Evolutionary conservation across 2,888 invertebrate species (phyloP), one percentile per base, ranked within the genome.

Genomic region (Pseudococcus viburni): DNA sequence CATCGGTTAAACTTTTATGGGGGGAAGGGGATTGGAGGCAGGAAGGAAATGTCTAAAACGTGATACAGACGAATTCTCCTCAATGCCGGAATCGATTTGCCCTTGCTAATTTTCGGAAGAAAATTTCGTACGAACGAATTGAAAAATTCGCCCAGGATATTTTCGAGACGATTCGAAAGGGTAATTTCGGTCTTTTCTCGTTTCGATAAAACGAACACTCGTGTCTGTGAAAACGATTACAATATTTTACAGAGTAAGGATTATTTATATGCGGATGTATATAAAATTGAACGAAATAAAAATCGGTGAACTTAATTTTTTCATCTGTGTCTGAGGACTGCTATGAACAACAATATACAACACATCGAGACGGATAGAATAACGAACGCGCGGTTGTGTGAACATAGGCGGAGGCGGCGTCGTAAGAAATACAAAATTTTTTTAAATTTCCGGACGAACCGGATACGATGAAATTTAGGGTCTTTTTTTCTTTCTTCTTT

Each of bases 271-370:
- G 48, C 48, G 48, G 48, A 51, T 51, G 48, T 51, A 51, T 73
- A 33, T 73, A 73, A 73, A 73, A 73, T 33, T 26, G 73, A 73
- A 73, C 73, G 12, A 85, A 85, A 26, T 12, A 17, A 51, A 85
- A 85, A 85, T 85, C 59, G 26, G 85, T 85, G 85, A 85, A 59
- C 39, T 85, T 9, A 19, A 59, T 39, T 33, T 85, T 33, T 42
- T 39, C 17, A 51, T 48, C 11, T 4, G 48, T 51, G 48, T 51
- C 11, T 51, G 48, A 51, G 48, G 48, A 51, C 48, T 51, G 48
- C 48, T 51, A 51, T 51, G 15, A 12, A 51, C 48, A 84, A n/a
- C 55, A 19, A 84, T 12, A 51, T 12, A 84, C 17, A 48, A 68
- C n/a, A 42, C 12, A 86, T 42, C 46, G 64, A 86, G 17, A 86